Evolutionary conservation across 2,113 vertebrate genomes (phyloP), one percentile per base, ranked within the genome.

Genomic region (Galbula dea): DNA sequence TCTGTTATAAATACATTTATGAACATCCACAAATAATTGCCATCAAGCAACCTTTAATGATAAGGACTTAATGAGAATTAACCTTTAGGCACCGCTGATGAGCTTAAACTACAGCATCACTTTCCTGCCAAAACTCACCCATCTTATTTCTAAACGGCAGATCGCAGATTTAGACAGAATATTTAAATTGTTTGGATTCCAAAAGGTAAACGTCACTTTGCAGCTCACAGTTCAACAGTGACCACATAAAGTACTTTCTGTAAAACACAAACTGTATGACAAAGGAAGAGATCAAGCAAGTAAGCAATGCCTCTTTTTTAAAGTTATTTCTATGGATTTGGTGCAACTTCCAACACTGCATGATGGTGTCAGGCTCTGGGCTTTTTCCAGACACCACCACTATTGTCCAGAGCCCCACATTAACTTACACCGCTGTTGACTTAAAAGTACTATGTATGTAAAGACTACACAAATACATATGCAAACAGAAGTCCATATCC

Each of bases 181-280:
- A 75, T 89, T 51, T 78, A 61, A 87, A 75, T 39, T 12, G 1
- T 75, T 67, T 85, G n/a, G 63, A 69, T 83, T 89, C 75, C 65
- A 68, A 71, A 93, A 88, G 24, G 32, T 26, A 80, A 93, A 76
- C 41, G 57, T 32, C 39, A 29, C 9, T 7, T 86, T 69, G 41
- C 88, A 94, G 76, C 75, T 93, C 61, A 67, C 66, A 88, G 58
- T 65, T 91, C 79, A 89, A 48, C 83, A 91, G 66, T 46, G 52
- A 89, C 54, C 45, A 32, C 23, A 22, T 20, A 61, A 30, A 66
- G 58, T 49, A 48, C 73, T 54, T 83, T 80, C 72, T 86, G 67
- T 83, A 58, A 90, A 91, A 88, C 20, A 77, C 63, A 83, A 58
- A 72, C 52, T 15, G 9, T 61, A 32, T 29, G 41, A 83, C 51